Evolutionary conservation across 2,113 vertebrate genomes (phyloP), one percentile per base, ranked within the genome.

Genomic region (Apistogramma diplotaenia): DNA sequence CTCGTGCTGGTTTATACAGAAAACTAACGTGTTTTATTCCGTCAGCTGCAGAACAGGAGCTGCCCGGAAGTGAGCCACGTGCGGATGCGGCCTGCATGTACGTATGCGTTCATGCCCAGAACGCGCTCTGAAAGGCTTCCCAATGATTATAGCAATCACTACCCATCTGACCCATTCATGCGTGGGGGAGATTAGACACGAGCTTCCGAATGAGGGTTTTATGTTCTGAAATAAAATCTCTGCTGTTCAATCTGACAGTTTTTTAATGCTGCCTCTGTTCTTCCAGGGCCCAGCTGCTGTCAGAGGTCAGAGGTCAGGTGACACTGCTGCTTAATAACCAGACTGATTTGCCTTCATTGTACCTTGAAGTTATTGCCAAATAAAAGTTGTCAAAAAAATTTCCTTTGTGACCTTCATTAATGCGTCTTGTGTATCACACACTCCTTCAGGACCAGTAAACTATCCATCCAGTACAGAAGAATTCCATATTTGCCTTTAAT

Each of bases 71-170:
- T 21, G 25, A 27, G 2, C 10, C 43, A 70, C 43, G 5, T 8
- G 7, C 10, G 77, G 72, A 81, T 49, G 55, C 43, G 18, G n/a
- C 2, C 31, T n/a, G 33, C 4, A 21, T 16, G 88, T 88, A 84
- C 19, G 88, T 87, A 84, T 31, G 57, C 65, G 8, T 33, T 25
- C 4, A 12, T 56, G 11, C 43, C 62, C 1, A 49, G 12, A 18
- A 70, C 49, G 18, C 37, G 4, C 6, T 51, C 3, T 67, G 13
- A 77, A 19, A 2, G 21, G 43, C 46, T 46, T 92, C 93, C 95
- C 94, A 92, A 92, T 95, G 94, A 95, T 95, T 94, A 95, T 76
- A 90, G 2, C 84, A 94, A 93, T 95, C 94, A 95, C 94, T 95
- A 94, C 95, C 94, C 94, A 95, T 94, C 92, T 95, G 94, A 95